Conservation (phyloP, 2,888 invertebrate genomes). For the Drosophila formosana region DNA sequence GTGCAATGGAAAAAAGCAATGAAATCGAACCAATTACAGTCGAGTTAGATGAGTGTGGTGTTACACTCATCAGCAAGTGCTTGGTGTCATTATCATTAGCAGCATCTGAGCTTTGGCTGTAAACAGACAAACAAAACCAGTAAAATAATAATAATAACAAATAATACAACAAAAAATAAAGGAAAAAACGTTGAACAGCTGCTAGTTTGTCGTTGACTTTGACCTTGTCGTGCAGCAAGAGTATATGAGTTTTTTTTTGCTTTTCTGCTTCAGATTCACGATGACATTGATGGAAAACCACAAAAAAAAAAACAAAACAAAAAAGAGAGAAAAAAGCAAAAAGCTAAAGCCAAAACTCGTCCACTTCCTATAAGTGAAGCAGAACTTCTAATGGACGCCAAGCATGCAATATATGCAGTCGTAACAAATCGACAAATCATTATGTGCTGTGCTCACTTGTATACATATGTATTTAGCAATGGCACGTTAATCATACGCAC, state of each 20-base stretch:
- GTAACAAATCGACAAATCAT: slow-evolving; percentile 3
- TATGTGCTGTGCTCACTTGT: not conserved
- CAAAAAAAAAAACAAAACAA: slow-evolving; percentile 32
- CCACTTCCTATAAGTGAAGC: slow-evolving; percentile 48
- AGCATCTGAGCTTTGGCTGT: slow-evolving; percentile 54
- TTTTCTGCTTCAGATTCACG: slow-evolving; percentile 33
- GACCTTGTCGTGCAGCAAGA: slow-evolving; percentile 59
- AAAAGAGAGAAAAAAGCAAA: slow-evolving; percentile 25
- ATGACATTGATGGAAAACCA: slow-evolving; percentile 60
- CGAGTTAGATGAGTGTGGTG: slow-evolving; percentile 11
- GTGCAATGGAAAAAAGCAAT: not conserved
- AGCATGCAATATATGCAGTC: slow-evolving; percentile 39
- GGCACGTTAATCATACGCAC: slow-evolving; percentile 55
- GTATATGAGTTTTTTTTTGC: slow-evolving; percentile 22
- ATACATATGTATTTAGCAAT: slow-evolving; percentile 5
- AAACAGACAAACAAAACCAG: slow-evolving; percentile 31
- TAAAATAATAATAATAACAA: slow-evolving; percentile 8
- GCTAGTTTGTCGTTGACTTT: slow-evolving; percentile 50
- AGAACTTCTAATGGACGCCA: slow-evolving; percentile 31
- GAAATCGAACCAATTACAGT: slow-evolving; percentile 22
- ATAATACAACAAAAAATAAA: slow-evolving; percentile 17
- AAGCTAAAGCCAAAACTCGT: slow-evolving; percentile 30
- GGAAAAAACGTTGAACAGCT: slow-evolving; percentile 31
- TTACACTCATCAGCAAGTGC: slow-evolving; percentile 21
- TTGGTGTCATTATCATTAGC: slow-evolving; percentile 61